phyloP scores from a whole-genome alignment of 2,797 vertebrate genomes.

The Crax fasciolata region DNA sequence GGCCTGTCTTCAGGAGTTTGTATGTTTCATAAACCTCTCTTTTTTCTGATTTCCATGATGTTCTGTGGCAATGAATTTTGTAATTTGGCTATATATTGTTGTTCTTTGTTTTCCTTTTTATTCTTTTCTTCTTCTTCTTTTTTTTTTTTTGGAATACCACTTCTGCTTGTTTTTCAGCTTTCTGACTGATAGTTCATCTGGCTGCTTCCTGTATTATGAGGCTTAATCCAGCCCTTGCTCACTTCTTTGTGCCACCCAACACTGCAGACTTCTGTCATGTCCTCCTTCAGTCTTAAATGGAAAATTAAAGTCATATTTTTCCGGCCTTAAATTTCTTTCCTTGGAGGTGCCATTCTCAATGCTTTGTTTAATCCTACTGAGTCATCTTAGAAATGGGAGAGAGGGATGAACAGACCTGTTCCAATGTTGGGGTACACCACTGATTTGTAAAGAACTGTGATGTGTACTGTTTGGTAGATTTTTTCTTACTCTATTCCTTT shows the following conservation, averaged over 20 bases:
- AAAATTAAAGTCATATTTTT: not conserved
- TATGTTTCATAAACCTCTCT: not conserved
- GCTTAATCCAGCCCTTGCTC: not conserved
- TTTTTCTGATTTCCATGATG: not conserved
- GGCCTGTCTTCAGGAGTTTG: not conserved
- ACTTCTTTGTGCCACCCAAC: not conserved
- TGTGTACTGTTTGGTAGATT: not conserved
- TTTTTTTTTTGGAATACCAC: not conserved
- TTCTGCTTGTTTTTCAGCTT: not conserved
- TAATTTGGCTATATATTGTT: not conserved
- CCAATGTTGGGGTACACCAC: rapidly evolving
- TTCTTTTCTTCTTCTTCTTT: not conserved
- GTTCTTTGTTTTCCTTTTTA: not conserved
- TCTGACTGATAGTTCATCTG: not conserved
- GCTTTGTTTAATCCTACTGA: not conserved
- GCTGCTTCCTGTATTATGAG: not conserved
- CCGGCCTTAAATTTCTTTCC: not conserved
- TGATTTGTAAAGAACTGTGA: not conserved
- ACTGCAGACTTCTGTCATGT: not conserved
- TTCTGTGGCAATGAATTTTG: not conserved
- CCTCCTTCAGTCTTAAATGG: not conserved
- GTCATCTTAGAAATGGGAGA: not conserved
- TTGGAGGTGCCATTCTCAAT: not conserved
- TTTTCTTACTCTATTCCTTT: not conserved
- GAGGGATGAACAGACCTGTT: not conserved